Evolutionary conservation across 1,140 invertebrate genomes (phyloP), one percentile per base, ranked within the genome.

Genomic region (Helicoverpa armigera): DNA sequence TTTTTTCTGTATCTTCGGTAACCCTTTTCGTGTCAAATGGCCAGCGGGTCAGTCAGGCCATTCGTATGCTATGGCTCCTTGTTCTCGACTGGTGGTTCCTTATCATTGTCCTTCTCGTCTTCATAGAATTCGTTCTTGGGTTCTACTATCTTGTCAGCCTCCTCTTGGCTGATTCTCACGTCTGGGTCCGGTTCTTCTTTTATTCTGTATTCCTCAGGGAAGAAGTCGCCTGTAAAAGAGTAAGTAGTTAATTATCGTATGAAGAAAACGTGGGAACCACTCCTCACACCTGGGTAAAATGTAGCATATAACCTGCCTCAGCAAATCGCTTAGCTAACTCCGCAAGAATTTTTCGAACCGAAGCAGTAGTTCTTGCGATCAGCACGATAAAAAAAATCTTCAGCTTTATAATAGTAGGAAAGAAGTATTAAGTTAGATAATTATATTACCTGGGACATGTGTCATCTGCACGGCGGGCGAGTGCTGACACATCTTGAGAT

Each of bases 381-480:
- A 35, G 35, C 35, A 7, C 1, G 3, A 5, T 35, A 1, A 23
- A 23, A 23, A 23, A 23, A 23, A 23, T 23, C 23, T 23, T 23
- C 23, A 23, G 23, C 35, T 35, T 35, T 35, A 35, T 35, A 35
- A 35, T 35, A 35, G 1, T 35, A 5, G 3, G 3, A 35, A 23
- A 23, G 23, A 23, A 23, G 23, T 23, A 23, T 23, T 23, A 1
- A 23, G 23, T 23, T 23, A 23, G 23, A 0, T 23, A 65, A 31
- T 4, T 14, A 56, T 5, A 29, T 54, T 96, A 88, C 96, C 97
- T n/a, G 98, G 98, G 12, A 98, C 97, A 90, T 98, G 97, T 56
- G 98, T 97, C 98, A 99, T 98, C 95, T 99, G 98, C 0, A 99
- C 98, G 87, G 97, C 98, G 0, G 98, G 98, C 0, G 98, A 98